phyloP scores from a whole-genome alignment of 2,888 invertebrate genomes.

The Graphium colonna region DNA sequence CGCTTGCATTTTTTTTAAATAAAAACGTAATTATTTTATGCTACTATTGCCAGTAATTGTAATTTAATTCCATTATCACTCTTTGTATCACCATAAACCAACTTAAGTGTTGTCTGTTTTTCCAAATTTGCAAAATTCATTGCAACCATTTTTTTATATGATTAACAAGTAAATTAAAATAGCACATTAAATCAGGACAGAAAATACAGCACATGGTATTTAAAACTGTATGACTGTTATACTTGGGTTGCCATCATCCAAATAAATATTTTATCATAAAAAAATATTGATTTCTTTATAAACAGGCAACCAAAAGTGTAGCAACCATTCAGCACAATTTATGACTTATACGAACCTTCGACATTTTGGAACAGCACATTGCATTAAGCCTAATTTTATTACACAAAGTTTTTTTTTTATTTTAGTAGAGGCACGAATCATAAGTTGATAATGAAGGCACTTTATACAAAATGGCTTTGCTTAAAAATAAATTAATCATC shows the following conservation, averaged over 20 bases:
- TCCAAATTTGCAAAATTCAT: no score
- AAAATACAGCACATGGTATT: background rate
- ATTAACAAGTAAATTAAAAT: no score
- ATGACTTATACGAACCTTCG: slow-evolving; percentile 19
- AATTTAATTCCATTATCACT: background rate
- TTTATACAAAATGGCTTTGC: slow-evolving; percentile 26
- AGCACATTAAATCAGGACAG: no score
- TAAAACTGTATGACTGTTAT: no score
- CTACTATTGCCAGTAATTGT: no score
- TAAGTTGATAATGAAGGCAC: slow-evolving; percentile 56
- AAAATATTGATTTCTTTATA: background rate
- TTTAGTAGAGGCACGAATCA: slow-evolving; percentile 49
- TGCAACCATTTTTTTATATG: no score
- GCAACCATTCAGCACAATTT: background rate
- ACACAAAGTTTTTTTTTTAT: slow-evolving; percentile 27
- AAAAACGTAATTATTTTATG: no score
- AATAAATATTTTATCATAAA: no score
- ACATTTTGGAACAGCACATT: slow-evolving; percentile 6
- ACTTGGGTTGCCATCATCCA: no score
- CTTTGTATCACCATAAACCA: slow-evolving; percentile 4
- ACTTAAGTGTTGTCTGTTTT: background rate
- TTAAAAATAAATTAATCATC: slow-evolving; percentile 39
- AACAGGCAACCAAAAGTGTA: background rate
- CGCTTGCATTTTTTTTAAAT: no score
- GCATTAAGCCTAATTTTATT: slow-evolving; percentile 23